A percentile compares a stretch with the other conserved stretches of the same genome.
These are phyloP conservation scores for Mesembrinibis cayennensis DNA, from an alignment of 2,113 vertebrate species.

Conservation along the genomic window DNA sequence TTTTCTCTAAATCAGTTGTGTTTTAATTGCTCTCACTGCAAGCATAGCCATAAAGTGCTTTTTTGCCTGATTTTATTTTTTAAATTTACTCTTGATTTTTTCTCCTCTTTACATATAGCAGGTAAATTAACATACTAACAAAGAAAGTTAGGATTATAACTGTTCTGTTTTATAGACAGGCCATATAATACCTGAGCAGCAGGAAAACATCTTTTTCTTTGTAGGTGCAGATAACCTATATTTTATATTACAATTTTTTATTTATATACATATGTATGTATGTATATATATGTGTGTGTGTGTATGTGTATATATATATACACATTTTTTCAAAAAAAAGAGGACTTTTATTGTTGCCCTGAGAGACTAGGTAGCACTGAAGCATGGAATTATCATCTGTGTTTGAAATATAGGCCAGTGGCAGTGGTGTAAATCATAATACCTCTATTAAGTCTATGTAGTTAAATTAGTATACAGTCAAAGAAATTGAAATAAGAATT, in stretches of 20 bases:
- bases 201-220: not conserved
- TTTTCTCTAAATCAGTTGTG: not conserved
- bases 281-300: accelerated
- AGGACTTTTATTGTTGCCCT: not conserved
- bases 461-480: slow-evolving; percentile 12
- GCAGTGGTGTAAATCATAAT: not conserved
- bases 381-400: not conserved
- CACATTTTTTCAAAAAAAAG: no score
- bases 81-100: not conserved
- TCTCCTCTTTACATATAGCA: not conserved
- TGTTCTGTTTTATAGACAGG: not conserved
- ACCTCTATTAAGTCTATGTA: not conserved
- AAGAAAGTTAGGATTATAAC: not conserved
- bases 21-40: not conserved
- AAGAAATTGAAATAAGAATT: slow-evolving; percentile 13
- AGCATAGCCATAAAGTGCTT: not conserved
- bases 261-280: no score
- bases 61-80: not conserved
- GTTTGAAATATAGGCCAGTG: not conserved
- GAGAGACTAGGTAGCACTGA: not conserved
- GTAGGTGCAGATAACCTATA: not conserved
- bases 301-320: no score
- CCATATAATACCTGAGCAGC: not conserved
- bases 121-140: not conserved
- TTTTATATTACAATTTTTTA: not conserved